These are phyloP conservation scores for Erpornis zantholeuca DNA, from an alignment of 2,113 vertebrate species.

Conservation along the genomic window DNA sequence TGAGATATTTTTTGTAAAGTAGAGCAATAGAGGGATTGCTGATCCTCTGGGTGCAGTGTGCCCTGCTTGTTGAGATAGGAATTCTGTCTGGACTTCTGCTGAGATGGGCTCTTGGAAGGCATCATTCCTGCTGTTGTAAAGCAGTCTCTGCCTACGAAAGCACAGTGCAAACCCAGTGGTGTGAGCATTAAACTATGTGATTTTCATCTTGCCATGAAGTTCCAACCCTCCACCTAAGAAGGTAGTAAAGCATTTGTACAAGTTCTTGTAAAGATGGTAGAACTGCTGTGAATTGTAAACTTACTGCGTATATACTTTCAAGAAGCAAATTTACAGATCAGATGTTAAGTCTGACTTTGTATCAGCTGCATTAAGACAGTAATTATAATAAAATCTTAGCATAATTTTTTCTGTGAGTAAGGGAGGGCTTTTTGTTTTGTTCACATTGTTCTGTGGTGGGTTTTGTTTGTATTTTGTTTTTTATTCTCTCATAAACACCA, in stretches of 20 bases:
- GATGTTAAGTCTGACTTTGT: neutral
- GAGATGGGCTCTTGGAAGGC: neutral
- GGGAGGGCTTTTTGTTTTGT: neutral
- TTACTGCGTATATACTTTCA: neutral
- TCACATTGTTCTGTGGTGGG: rapidly evolving
- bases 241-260: neutral
- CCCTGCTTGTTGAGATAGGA: neutral
- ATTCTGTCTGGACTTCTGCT: neutral
- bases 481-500: neutral
- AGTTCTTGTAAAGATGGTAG: neutral
- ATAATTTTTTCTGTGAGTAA: neutral
- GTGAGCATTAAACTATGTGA: neutral
- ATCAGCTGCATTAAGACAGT: neutral
- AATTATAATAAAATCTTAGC: neutral
- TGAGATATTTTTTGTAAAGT: neutral
- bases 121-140: neutral
- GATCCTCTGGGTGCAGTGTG: neutral
- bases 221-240: neutral
- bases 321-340: neutral
- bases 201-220: neutral
- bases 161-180: neutral
- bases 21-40: neutral
- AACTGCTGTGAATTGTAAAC: neutral
- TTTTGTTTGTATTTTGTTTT: neutral
- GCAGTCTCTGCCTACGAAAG: neutral